These are phyloP conservation scores for Leucoraja ocellata DNA, from an alignment of 2,797 vertebrate genomes.

Conservation along the genomic window DNA sequence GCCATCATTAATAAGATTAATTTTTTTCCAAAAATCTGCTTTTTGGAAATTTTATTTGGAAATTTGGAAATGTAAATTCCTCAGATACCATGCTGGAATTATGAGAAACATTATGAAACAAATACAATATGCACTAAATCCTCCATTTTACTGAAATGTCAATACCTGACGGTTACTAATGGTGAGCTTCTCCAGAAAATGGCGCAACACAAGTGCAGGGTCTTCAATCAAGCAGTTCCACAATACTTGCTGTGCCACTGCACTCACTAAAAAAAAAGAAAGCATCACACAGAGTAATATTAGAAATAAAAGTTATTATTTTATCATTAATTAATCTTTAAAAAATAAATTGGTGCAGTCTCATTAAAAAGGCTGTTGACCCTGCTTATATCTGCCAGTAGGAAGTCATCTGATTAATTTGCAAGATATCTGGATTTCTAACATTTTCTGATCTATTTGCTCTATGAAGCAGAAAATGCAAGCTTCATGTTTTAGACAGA, in stretches of 20 bases:
- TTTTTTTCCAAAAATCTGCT: too few species aligned
- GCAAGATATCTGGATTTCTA: not conserved
- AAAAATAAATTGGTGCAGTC: not conserved
- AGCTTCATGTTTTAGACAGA: not conserved
- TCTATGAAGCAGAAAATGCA: not conserved
- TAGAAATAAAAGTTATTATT: not conserved
- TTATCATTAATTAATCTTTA: not conserved
- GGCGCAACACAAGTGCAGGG: conserved; percentile 88
- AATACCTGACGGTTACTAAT: conserved; percentile 93
- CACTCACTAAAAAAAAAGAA: conserved; percentile 69
- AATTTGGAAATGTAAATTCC: too few species aligned
- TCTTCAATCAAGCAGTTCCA: conserved; percentile 99
- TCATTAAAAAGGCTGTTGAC: not conserved
- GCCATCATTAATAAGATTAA: too few species aligned
- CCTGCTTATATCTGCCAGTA: not conserved
- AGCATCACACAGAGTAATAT: not conserved
- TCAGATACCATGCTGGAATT: not conserved
- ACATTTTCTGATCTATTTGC: not conserved
- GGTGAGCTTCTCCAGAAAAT: conserved; percentile 94
- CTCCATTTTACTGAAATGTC: not conserved
- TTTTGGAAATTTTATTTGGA: too few species aligned
- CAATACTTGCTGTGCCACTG: conserved; percentile 92
- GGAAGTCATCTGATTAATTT: not conserved
- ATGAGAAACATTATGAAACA: not conserved
- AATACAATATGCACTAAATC: not conserved